Evolutionary conservation across 2,888 invertebrate genomes (phyloP).

Genomic region (Uloborus plumipes): DNA sequence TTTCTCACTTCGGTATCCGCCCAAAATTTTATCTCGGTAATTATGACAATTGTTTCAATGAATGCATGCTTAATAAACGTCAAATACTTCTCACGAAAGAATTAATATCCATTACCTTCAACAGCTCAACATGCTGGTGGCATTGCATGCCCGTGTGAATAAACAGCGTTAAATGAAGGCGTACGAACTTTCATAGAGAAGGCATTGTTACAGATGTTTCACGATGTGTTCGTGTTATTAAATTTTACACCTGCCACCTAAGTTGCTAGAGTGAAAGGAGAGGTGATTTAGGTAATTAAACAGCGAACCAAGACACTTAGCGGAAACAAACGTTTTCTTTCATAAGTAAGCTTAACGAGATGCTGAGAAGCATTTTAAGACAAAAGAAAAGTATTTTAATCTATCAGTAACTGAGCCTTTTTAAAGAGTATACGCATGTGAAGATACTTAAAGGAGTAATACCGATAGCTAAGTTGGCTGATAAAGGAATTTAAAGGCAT

Average conservation of each 20-base stretch:
- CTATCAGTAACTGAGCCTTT: no score
- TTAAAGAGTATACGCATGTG: no score
- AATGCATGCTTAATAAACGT: constrained; percentile 30
- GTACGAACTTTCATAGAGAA: not conserved
- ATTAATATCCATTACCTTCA: constrained; percentile 23
- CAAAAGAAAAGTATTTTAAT: no score
- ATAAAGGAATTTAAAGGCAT: no score
- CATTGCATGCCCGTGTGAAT: not conserved
- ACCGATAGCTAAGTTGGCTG: no score
- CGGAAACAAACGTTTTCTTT: no score
- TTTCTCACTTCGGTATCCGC: constrained; percentile 19
- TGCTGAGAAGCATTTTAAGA: no score
- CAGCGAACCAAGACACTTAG: no score
- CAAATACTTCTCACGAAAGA: constrained; percentile 21
- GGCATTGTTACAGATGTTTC: not conserved
- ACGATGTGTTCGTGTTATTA: constrained; percentile 9
- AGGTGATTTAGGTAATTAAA: constrained; percentile 1
- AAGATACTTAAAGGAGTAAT: no score
- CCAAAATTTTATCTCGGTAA: constrained; percentile 23
- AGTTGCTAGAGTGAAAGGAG: not conserved
- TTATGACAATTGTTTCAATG: constrained; percentile 33
- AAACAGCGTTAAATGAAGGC: not conserved
- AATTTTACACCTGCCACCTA: constrained; percentile 10
- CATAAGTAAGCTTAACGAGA: no score
- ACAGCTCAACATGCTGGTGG: not conserved